Percentiles rank a stretch among this genome's conserved stretches.
Conservation (phyloP, 2,888 invertebrate species). For the Keiferia lycopersicella region DNA sequence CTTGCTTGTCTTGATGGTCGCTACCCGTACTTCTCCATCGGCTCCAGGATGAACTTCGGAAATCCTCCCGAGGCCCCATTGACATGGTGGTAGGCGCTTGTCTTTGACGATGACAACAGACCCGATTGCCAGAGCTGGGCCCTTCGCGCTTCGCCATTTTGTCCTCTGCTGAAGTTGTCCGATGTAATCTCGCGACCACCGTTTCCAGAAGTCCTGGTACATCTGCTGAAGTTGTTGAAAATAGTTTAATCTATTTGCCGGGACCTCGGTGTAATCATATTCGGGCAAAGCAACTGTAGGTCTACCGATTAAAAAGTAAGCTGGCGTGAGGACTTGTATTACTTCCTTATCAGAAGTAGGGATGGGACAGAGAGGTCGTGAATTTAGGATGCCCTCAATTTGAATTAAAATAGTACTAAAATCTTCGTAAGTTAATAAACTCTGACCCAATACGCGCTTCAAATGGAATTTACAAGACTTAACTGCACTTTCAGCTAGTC, state of each 20-base stretch:
- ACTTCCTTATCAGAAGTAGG: conserved; percentile 19
- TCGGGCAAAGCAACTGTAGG: conserved; percentile 22
- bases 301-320: conserved; percentile 26
- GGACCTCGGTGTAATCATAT: conserved; percentile 25
- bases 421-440: conserved; percentile 25
- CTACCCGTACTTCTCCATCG: conserved; percentile 32
- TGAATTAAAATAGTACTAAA: conserved; percentile 24
- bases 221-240: conserved; percentile 27
- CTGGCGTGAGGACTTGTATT: conserved; percentile 22
- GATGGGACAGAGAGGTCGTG: conserved; percentile 17
- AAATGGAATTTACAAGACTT: conserved; percentile 26
- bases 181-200: conserved; percentile 26
- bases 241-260: conserved; percentile 16
- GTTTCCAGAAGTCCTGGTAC: conserved; percentile 25
- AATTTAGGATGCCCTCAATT: conserved; percentile 27
- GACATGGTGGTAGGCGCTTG: conserved; percentile 39
- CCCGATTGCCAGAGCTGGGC: not conserved
- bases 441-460: conserved; percentile 21
- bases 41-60: conserved; percentile 25
- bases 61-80: conserved; percentile 14
- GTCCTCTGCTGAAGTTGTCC: conserved; percentile 6
- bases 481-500: conserved; percentile 20
- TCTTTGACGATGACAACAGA: conserved; percentile 12
- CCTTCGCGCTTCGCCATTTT: conserved; percentile 8
- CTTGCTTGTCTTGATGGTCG: not conserved